A percentile compares a stretch with the other conserved stretches of the same genome.
phyloP scores from a whole-genome alignment of 2,888 invertebrate genomes.

The Megastigmus dorsalis region DNA sequence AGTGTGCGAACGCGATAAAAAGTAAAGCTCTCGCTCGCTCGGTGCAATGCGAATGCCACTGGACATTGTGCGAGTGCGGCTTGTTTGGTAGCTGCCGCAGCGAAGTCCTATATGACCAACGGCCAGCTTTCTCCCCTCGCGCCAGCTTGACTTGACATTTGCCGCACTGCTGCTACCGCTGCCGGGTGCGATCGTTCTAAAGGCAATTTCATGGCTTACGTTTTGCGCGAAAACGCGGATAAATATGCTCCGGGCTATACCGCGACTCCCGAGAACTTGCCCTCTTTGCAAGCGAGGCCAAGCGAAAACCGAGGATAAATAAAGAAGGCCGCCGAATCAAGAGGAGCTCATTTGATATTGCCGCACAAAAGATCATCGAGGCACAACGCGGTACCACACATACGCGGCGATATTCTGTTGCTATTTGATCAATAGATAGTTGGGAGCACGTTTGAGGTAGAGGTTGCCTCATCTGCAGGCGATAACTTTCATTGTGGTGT shows the following conservation, averaged over 20 bases:
- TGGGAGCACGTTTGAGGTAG: background rate
- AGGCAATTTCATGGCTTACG: slow-evolving; percentile 29
- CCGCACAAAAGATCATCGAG: too few relatives aligned
- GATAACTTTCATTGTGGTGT: slow-evolving; percentile 3
- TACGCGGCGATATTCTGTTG: background rate
- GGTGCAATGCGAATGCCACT: background rate
- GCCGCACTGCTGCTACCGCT: too few relatives aligned
- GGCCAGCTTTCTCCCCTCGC: slow-evolving; percentile 12
- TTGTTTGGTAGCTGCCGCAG: background rate
- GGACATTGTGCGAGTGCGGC: background rate
- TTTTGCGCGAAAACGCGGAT: background rate
- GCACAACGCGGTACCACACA: too few relatives aligned
- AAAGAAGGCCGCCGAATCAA: too few relatives aligned
- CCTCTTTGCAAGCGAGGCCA: too few relatives aligned
- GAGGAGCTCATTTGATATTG: too few relatives aligned
- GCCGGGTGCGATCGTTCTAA: slow-evolving; percentile 16
- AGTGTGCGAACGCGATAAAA: background rate
- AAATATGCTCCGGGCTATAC: background rate
- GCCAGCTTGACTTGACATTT: background rate
- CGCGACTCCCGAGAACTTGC: too few relatives aligned
- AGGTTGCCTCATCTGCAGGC: background rate
- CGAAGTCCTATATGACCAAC: slow-evolving; percentile 4
- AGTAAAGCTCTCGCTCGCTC: background rate
- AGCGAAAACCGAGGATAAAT: too few relatives aligned
- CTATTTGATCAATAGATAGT: slow-evolving; percentile 6